These are phyloP conservation scores for Phalloptychus januarius DNA, from an alignment of 2,797 vertebrate species.

Conservation along the genomic window DNA sequence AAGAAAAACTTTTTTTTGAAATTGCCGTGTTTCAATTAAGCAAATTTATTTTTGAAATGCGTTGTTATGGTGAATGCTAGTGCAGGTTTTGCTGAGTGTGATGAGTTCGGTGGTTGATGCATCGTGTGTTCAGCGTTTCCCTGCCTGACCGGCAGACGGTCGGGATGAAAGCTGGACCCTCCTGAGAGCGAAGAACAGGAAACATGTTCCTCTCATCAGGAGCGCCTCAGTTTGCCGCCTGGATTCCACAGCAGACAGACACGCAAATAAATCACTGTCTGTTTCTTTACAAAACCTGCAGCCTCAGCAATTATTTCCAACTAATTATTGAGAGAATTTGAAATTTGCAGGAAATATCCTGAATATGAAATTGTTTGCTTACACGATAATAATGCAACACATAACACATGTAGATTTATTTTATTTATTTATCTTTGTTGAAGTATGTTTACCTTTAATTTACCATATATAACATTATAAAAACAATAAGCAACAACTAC, in stretches of 20 bases:
- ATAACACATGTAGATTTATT: background rate
- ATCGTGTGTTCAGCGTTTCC: background rate
- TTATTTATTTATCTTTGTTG: background rate
- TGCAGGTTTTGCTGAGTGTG: too few relatives aligned
- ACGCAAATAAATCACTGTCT: slow-evolving; percentile 48
- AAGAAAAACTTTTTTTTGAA: too few relatives aligned
- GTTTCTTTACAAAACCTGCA: slow-evolving; percentile 23
- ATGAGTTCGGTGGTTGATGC: too few relatives aligned
- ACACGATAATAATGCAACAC: background rate
- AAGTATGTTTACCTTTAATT: background rate
- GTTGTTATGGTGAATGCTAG: too few relatives aligned
- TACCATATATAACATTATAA: background rate
- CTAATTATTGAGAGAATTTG: background rate
- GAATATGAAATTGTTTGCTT: background rate
- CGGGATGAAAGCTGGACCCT: slow-evolving; percentile 24
- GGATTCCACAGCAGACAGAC: slow-evolving; percentile 66
- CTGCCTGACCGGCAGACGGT: slow-evolving; percentile 33
- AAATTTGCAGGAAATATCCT: background rate
- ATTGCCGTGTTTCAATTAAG: too few relatives aligned
- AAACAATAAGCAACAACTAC: too few relatives aligned
- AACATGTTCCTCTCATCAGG: slow-evolving; percentile 80
- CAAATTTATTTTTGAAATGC: too few relatives aligned
- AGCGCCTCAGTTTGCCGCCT: slow-evolving; percentile 61
- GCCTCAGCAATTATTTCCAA: slow-evolving; percentile 30
- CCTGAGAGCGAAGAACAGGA: slow-evolving; percentile 53